Evolutionary conservation across 2,888 invertebrate genomes (phyloP), one percentile per base, ranked within the genome.

Genomic region (Pheosia gnoma): DNA sequence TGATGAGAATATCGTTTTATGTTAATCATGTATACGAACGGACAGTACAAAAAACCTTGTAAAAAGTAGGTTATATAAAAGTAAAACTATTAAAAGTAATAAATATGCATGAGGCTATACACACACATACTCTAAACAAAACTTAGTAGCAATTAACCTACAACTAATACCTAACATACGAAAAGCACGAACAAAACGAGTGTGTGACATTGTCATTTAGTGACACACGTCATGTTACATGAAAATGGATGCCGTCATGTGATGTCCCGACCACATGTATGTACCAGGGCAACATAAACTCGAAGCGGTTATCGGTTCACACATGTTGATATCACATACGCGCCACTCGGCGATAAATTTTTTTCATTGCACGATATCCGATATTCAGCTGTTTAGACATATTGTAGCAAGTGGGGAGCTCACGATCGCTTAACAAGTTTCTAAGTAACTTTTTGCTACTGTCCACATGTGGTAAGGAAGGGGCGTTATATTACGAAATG

Each of bases 241-340:
- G 72, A 77, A 82, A 83, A 83, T 81, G 80, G 81, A 84, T 79
- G 84, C 78, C 87, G 80, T 85, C 87, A 87, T 86, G 78, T 83
- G 84, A 83, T 83, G 87, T 82, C 79, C 74, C 77, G 69, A 81
- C 79, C 87, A 79, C 85, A 85, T 84, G 83, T 78, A 78, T 78
- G 76, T 80, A 89, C 88, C 70, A 89, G 81, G 85, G 69, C 59
- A 60, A n/a, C 83, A 89, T 83, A 73, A 78, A 69, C 61, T 55
- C 57, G 25, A 69, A 62, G 72, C 68, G 72, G 62, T 73, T 61
- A 59, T 53, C 60, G 62, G 63, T 67, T 57, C 71, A 71, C 72
- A 73, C 72, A 72, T 71, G 69, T 69, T 61, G 70, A 73, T 72
- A 72, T 68, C 56, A 59, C 62, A 67, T 58, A 62, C 59, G 66